phyloP scores from a whole-genome alignment of 2,888 invertebrate species.

The Molorchus minor region DNA sequence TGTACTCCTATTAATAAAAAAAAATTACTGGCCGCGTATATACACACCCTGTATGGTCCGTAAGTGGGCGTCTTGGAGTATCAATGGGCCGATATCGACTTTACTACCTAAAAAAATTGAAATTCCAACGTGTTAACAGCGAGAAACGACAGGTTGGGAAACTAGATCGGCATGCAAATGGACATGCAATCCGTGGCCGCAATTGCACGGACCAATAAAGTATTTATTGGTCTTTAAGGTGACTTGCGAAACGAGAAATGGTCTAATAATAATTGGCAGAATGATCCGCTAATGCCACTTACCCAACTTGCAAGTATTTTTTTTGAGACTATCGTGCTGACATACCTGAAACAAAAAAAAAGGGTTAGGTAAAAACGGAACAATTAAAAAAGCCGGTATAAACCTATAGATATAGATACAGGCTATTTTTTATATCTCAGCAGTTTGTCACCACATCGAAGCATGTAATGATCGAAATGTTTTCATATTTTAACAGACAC shows the following conservation, averaged over 20 bases:
- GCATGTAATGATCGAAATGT: too few species aligned
- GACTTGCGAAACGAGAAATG: not conserved
- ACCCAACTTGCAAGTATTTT: not conserved
- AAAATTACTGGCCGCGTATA: too few species aligned
- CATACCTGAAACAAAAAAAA: not conserved
- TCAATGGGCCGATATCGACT: not conserved
- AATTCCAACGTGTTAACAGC: slow-evolving; percentile 1
- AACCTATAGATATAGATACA: too few species aligned
- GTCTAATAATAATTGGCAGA: not conserved
- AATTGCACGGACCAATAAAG: not conserved
- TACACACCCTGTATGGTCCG: not conserved
- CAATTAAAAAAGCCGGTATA: too few species aligned
- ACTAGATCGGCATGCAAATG: slow-evolving; percentile 1
- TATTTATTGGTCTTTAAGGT: not conserved
- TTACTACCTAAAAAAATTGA: slow-evolving; percentile 4
- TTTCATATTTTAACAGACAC: too few species aligned
- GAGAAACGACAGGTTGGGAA: not conserved
- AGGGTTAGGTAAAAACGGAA: not conserved
- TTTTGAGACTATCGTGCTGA: not conserved
- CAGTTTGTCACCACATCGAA: too few species aligned
- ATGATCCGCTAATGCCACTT: not conserved
- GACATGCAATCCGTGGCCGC: not conserved
- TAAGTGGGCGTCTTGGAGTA: not conserved
- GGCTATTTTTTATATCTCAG: too few species aligned
- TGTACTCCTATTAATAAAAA: too few species aligned